Base-by-base conservation (phyloP, 2,113 vertebrate genomes). In the Pitta sordida region DNA sequence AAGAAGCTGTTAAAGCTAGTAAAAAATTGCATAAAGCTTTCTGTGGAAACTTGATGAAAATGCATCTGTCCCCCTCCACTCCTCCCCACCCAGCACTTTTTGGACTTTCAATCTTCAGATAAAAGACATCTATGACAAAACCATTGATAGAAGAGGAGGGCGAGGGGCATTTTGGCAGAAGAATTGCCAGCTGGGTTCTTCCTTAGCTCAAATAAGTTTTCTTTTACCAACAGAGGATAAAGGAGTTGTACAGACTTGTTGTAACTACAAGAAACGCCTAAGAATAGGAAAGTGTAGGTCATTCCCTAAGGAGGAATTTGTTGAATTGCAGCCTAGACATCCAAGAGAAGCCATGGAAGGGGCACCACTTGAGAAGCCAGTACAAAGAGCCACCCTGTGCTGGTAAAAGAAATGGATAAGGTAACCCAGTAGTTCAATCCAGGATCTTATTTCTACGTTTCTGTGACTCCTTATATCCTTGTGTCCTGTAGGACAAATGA, bases 361-460 rank as follows among this genome's bases (percentile, higher is more conserved):
- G 0, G 1, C 70, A 85, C 39, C 89, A 67, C 87, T 73, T 83
- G 71, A 94, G 89, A 94, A 90, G 71, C 46, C 30, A 85, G 83
- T 41, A 94, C 95, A 96, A 96, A 96, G 82, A 87, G 30, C 79
- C 80, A 93, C 67, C 82, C 91, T 95, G 93, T 93, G 75, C 46
- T 67, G 70, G 78, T 62, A 41, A 93, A 92, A 92, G 71, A 91
- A 93, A 90, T 90, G 90, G 55, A 34, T 94, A 95, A 78, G 30
- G 95, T 95, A 95, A 93, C 95, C 78, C 4, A 80, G 91, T 67
- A 91, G 74, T 34, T 91, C 82, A 77, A 43, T 67, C 55, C 51
- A 65, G 91, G 93, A 93, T 96, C 93, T 91, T 76, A 94, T 96
- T 96, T 96, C 96, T 55, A 76, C 74, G 68, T 80, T 86, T 95